Evolutionary conservation across 2,797 vertebrate species (phyloP), one percentile per base, ranked within the genome.

Genomic region (Sciurus vulgaris): DNA sequence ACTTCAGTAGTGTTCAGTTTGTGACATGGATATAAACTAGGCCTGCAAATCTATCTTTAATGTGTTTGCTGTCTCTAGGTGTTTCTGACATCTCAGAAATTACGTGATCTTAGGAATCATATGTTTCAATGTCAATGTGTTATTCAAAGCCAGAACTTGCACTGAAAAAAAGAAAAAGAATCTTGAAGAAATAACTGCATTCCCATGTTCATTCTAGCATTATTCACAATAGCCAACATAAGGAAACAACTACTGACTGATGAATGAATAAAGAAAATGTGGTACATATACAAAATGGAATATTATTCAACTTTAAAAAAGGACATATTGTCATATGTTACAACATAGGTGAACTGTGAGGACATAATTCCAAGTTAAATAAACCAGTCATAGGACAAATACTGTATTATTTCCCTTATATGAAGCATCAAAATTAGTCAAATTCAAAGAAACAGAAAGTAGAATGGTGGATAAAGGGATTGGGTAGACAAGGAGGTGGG

Each of bases 141-240:
- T 94, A 95, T n/a, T 91, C n/a, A 93, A 96, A 96, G 69, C 54
- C 17, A 93, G 69, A 44, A 41, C 12, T 78, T 92, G n/a, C 15
- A 84, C 22, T 67, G 5, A 82, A 44, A 59, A 84, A 89, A 94
- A 70, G 11, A 41, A 56, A 93, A 82, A 63, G 13, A 41, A 96
- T 30, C 5, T 63, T 85, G 77, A 94, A 69, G 22, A 85, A 44
- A 70, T 33, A 65, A 35, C 11, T 94, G n/a, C 17, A 63, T 44
- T 86, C 6, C 13, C n/a, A 47, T n/a, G 18, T 83, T 95, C 47
- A 81, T 0, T 92, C 30, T 15, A 87, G 47, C 28, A 87, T 35
- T 49, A 95, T 54, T 86, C 67, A 69, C 38, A 95, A 82, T 70
- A 91, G 33, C 12, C 26, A 93, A 51, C n/a, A 92, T 13, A 41